These are phyloP conservation scores for Rhynchophorus ferrugineus DNA, from an alignment of 1,140 invertebrate species.

Conservation along the genomic window DNA sequence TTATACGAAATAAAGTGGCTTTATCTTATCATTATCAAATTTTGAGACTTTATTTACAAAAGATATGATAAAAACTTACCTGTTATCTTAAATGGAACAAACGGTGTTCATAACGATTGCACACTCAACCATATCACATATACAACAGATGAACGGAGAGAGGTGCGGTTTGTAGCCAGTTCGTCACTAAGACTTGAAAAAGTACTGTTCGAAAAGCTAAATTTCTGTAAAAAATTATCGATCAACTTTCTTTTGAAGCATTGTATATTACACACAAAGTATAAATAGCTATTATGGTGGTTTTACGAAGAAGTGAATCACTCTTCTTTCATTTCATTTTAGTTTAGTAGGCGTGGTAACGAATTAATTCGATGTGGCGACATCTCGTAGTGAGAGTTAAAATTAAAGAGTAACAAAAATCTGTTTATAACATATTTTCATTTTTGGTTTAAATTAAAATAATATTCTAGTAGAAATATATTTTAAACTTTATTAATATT, in stretches of 20 bases:
- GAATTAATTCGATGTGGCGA: not conserved
- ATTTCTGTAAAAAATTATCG: not conserved
- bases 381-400: not conserved
- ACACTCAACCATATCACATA: not conserved
- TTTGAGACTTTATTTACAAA: no score
- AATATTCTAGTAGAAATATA: no score
- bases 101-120: slow-evolving; percentile 11
- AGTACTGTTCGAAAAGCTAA: not conserved
- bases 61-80: slow-evolving; percentile 2
- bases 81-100: slow-evolving; percentile 9
- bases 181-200: slow-evolving; percentile 1
- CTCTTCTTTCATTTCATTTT: slow-evolving; percentile 10
- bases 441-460: no score
- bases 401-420: no score
- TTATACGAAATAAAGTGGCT: no score
- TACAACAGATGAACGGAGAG: slow-evolving; percentile 4
- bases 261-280: slow-evolving; percentile 2
- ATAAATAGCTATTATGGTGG: slow-evolving; percentile 13
- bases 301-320: slow-evolving; percentile 9
- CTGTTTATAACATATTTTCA: no score
- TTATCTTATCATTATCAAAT: no score
- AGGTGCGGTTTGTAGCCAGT: slow-evolving; percentile 6
- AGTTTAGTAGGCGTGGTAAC: slow-evolving; percentile 13
- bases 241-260: slow-evolving; percentile 1
- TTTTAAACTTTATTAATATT: no score